A percentile compares a stretch with the other conserved stretches of the same genome.
Evolutionary conservation across 2,113 vertebrate genomes (phyloP).

Genomic region (Lanius ludovicianus): DNA sequence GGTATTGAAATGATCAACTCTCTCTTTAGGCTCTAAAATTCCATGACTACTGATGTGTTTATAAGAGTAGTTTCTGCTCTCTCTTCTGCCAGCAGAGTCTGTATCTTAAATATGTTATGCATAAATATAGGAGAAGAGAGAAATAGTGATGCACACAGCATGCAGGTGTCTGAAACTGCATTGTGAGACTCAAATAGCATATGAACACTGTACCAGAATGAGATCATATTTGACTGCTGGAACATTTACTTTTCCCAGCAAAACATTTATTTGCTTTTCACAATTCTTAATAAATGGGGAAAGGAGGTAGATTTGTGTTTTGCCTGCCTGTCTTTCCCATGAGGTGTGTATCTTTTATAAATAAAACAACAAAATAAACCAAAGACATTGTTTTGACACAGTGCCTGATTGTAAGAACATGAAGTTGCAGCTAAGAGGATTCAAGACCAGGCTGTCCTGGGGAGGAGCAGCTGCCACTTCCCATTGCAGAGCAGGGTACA

Average conservation of each 20-base stretch:
- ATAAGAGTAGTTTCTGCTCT: background rate
- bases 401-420: background rate
- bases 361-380: background rate
- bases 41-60: slow-evolving; percentile 5
- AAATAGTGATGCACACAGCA: background rate
- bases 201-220: background rate
- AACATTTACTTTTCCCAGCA: background rate
- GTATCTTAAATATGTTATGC: background rate
- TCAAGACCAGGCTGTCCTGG: background rate
- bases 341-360: background rate
- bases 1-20: background rate
- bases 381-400: background rate
- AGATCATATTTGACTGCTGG: background rate
- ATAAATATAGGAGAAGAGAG: background rate
- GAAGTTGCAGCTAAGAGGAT: background rate
- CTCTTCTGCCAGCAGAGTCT: background rate
- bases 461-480: background rate
- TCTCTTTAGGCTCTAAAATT: slow-evolving; percentile 14
- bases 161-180: background rate
- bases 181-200: background rate
- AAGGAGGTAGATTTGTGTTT: background rate
- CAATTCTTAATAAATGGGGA: slow-evolving; percentile 8
- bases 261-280: slow-evolving; percentile 12
- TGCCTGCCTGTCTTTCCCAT: background rate
- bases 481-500: background rate